Base-by-base conservation (phyloP, 2,113 vertebrate species). In the Pollachius pollachius region DNA sequence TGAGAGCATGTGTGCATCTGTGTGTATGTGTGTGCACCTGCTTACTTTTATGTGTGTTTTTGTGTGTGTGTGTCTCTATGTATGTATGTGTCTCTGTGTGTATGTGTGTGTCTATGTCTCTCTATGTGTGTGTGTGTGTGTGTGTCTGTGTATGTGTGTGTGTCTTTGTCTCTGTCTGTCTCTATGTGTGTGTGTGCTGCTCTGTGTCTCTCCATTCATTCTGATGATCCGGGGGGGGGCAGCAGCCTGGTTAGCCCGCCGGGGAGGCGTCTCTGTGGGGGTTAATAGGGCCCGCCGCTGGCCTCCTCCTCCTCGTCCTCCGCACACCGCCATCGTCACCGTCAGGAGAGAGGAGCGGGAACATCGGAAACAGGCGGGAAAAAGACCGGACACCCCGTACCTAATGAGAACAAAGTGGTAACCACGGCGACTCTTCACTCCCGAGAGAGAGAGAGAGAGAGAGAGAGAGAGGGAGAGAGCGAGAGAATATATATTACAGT, bases 401-500 rank as follows among this genome's bases (percentile, higher is more conserved):
- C 77, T 87, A 89, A 88, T 82, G 81, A 89, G 81, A 85, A 89
- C 78, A 63, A 64, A 90, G 84, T 58, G 71, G 4, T 34, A 7
- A 34, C 30, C 30, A 4, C 30, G 30, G 30, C 30, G 30, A 65
- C 0, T 3, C 41, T 64, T 56, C 12, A 9, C 41, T 48, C 41
- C 41, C 41, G 41, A 34, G 30, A 34, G 30, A 34, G 30, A 27
- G 27, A 27, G 27, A 27, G 27, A 27, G 27, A 27, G 27, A 27
- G 27, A 27, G 27, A 27, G 27, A 27, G 27, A 27, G 27, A 27
- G 27, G 4, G 27, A 27, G 27, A 34, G 30, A 34, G 30, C 3
- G 30, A 34, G 30, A 34, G 30, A 34, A 34, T 34, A 5, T 34
- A 23, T 23, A 23, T 23, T 23, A 23, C 23, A 23, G 23, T 23